These are phyloP conservation scores for Papilio polyxenes DNA, from an alignment of 1,140 invertebrate genomes.

Conservation along the genomic window DNA sequence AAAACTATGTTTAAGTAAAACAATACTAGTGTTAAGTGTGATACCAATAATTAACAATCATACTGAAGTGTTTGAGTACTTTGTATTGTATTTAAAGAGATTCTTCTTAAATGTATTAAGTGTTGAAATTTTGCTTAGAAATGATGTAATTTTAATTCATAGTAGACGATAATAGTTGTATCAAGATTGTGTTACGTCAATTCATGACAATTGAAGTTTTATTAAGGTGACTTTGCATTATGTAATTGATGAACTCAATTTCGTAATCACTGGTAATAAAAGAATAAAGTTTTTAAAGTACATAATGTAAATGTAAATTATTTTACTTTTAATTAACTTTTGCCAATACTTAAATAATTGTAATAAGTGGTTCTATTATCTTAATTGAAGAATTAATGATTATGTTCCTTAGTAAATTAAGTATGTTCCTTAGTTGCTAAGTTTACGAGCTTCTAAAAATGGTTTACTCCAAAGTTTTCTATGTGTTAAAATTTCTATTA, in stretches of 20 bases:
- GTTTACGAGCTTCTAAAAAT: too few relatives aligned
- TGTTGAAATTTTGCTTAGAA: neutral
- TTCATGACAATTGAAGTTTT: neutral
- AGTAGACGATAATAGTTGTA: neutral
- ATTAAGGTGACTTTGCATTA: neutral
- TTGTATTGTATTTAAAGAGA: constrained; percentile 20
- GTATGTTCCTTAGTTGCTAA: too few relatives aligned
- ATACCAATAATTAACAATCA: constrained; percentile 3
- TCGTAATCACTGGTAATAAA: neutral
- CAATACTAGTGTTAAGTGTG: neutral
- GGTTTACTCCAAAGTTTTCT: too few relatives aligned
- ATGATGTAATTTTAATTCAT: neutral
- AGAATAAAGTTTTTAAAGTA: too few relatives aligned
- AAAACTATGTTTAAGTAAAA: neutral
- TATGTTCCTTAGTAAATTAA: too few relatives aligned
- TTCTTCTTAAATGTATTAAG: constrained; percentile 13
- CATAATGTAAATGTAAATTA: too few relatives aligned
- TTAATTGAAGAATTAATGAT: too few relatives aligned
- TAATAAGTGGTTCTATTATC: too few relatives aligned
- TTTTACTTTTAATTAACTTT: too few relatives aligned
- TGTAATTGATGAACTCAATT: neutral
- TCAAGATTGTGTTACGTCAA: neutral
- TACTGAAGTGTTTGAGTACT: neutral
- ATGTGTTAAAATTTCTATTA: too few relatives aligned
- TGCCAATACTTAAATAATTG: too few relatives aligned